These are phyloP conservation scores for Octomys mimax DNA, from an alignment of 2,797 vertebrate species.

Conservation along the genomic window DNA sequence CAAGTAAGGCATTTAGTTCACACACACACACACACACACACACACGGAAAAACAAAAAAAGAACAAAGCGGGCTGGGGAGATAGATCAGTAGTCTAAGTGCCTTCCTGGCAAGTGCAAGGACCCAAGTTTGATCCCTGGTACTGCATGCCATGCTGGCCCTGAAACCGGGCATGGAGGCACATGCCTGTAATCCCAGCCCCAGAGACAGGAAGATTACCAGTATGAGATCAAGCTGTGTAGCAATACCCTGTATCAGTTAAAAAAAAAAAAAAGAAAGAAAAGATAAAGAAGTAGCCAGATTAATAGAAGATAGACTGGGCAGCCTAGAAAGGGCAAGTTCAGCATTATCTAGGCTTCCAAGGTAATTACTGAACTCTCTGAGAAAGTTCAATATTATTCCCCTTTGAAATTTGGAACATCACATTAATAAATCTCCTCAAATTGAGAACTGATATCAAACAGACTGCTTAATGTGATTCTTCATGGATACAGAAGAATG, in stretches of 20 bases:
- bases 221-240: too few species aligned
- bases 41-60: neutral
- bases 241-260: too few species aligned
- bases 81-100: too few species aligned
- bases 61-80: too few species aligned
- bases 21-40: neutral
- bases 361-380: neutral
- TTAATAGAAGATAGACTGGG: neutral
- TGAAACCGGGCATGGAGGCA: too few species aligned
- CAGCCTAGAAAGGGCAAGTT: neutral
- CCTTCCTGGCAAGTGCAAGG: too few species aligned
- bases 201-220: neutral
- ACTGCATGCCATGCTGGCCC: too few species aligned
- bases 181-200: too few species aligned
- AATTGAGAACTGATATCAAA: neutral
- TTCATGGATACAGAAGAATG: neutral
- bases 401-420: neutral
- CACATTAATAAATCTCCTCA: conserved; percentile 1
- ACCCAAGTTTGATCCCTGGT: too few species aligned
- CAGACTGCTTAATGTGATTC: neutral
- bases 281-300: neutral
- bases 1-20: conserved; percentile 1
- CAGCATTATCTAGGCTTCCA: neutral
- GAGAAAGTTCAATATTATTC: neutral
- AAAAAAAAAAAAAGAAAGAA: neutral